Evolutionary conservation across 2,888 invertebrate genomes (phyloP).

Genomic region (Megaustenia siamemsis): DNA sequence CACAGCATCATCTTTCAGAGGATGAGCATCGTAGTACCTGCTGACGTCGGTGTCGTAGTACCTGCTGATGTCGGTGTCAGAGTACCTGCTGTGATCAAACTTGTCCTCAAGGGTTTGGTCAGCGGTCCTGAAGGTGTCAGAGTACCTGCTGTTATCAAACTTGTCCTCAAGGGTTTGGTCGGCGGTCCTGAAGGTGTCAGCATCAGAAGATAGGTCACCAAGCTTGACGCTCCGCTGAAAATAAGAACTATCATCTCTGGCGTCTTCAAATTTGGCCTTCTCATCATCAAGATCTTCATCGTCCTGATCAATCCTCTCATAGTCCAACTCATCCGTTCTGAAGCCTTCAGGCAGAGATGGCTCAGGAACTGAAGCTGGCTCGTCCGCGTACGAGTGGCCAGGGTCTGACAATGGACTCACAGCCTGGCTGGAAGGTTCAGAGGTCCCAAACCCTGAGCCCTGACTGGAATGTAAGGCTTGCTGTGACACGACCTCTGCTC

Average conservation of each 20-base stretch:
- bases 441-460: neutral
- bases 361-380: slow-evolving; percentile 63
- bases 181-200: slow-evolving; percentile 25
- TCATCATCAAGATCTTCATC: slow-evolving; percentile 25
- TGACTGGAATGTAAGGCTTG: neutral
- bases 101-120: slow-evolving; percentile 36
- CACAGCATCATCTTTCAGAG: neutral
- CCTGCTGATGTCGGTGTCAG: neutral
- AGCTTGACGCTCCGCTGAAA: neutral
- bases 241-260: slow-evolving; percentile 30
- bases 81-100: slow-evolving; percentile 12
- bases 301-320: slow-evolving; percentile 30
- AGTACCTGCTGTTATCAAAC: slow-evolving; percentile 10
- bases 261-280: slow-evolving; percentile 19
- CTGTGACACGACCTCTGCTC: slow-evolving; percentile 29
- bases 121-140: slow-evolving; percentile 18
- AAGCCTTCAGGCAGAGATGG: slow-evolving; percentile 61
- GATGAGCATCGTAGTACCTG: neutral
- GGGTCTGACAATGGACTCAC: slow-evolving; percentile 60
- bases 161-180: slow-evolving; percentile 36
- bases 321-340: slow-evolving; percentile 52
- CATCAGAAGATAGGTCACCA: slow-evolving; percentile 24
- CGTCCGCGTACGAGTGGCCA: slow-evolving; percentile 57
- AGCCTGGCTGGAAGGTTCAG: slow-evolving; percentile 48
- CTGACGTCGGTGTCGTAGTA: neutral